Conservation (phyloP, 2,888 invertebrate genomes). For the Cerceris rybyensis region DNA sequence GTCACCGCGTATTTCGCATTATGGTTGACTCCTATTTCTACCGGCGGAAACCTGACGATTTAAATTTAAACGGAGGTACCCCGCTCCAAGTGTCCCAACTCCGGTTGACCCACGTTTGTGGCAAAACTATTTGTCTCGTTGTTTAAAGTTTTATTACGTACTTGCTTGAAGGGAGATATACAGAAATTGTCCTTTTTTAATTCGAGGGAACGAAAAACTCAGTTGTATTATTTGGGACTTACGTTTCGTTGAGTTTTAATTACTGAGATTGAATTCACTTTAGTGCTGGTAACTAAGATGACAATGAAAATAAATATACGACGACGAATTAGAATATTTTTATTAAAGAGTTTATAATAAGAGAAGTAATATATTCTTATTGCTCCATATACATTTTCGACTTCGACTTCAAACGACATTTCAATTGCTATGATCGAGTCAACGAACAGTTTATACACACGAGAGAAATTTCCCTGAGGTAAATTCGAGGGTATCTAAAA, state of each 20-base stretch:
- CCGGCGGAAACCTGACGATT: constrained; percentile 41
- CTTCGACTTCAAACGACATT: too few relatives aligned
- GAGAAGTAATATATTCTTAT: too few relatives aligned
- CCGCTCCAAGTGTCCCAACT: constrained; percentile 3
- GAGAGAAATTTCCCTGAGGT: too few relatives aligned
- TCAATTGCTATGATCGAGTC: too few relatives aligned
- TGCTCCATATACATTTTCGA: too few relatives aligned
- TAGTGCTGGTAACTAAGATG: too few relatives aligned
- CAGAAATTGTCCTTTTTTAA: constrained; percentile 2
- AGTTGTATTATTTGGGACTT: not conserved
- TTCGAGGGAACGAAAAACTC: not conserved
- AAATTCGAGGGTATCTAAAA: too few relatives aligned
- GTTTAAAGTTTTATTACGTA: constrained; percentile 49
- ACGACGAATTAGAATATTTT: too few relatives aligned
- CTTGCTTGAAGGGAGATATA: constrained; percentile 28
- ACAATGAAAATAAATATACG: too few relatives aligned
- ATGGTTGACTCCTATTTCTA: constrained; percentile 29
- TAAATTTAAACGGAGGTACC: constrained; percentile 46
- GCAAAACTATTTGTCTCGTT: constrained; percentile 42
- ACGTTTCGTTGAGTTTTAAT: not conserved
- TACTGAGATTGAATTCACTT: too few relatives aligned
- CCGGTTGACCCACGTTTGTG: constrained; percentile 34
- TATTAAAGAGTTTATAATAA: too few relatives aligned
- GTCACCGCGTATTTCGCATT: constrained; percentile 44
- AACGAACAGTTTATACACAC: too few relatives aligned